Conservation (phyloP, 2,113 vertebrate species). For the Tragelaphus strepsiceros region DNA sequence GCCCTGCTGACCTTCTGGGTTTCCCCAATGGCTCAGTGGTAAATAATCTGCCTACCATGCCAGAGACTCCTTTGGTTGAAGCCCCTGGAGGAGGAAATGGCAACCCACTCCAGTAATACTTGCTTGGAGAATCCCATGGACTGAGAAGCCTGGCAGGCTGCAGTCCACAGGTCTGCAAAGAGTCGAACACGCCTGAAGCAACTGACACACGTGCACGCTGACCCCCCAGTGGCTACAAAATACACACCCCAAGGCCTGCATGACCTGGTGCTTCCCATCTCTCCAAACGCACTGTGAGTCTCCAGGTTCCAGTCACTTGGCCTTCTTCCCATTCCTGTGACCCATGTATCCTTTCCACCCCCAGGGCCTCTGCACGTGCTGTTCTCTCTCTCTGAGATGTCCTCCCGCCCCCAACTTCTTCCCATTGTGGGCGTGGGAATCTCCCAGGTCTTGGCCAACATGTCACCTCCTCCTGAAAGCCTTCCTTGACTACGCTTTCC, state of each 20-base stretch:
- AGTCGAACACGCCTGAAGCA: rapidly evolving
- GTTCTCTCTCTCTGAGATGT: neutral
- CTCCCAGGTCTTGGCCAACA: neutral
- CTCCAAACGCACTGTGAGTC: neutral
- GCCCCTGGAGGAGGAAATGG: neutral
- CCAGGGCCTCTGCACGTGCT: neutral
- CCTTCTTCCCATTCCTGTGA: neutral
- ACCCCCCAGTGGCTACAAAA: neutral
- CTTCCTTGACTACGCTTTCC: neutral
- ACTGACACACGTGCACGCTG: neutral
- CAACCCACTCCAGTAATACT: neutral
- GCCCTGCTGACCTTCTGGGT: neutral
- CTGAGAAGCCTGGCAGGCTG: neutral
- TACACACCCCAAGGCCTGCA: neutral
- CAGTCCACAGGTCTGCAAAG: neutral
- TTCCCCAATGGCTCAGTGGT: neutral
- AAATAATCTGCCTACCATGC: neutral
- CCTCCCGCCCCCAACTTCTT: neutral
- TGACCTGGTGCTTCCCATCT: neutral
- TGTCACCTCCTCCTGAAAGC: neutral
- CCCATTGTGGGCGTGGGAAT: neutral
- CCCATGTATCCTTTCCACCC: neutral
- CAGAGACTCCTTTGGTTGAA: neutral
- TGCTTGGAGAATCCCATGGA: neutral
- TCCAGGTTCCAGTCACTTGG: neutral